Percentiles rank a stretch among this genome's conserved stretches.
Evolutionary conservation across 2,113 vertebrate genomes (phyloP).

Genomic region (Pluvialis apricaria): DNA sequence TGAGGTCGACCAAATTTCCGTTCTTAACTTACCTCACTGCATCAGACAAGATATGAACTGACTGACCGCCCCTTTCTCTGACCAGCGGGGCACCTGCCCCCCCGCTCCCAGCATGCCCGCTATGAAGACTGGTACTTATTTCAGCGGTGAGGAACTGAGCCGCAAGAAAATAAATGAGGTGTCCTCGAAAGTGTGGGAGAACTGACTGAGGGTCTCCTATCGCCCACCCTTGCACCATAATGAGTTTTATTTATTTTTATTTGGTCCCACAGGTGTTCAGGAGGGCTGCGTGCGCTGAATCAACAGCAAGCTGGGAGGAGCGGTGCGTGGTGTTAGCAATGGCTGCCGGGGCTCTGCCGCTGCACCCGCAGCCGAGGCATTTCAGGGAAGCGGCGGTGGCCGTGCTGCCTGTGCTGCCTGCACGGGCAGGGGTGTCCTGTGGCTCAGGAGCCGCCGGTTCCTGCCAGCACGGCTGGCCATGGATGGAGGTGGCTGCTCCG

Average conservation of each 20-base stretch:
- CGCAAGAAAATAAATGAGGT: background rate
- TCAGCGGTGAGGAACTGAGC: background rate
- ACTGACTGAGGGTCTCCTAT: background rate
- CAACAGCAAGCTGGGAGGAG: background rate
- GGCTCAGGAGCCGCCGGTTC: background rate
- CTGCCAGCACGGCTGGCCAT: background rate
- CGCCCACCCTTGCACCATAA: background rate
- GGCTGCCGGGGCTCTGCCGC: background rate
- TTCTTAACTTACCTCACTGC: background rate
- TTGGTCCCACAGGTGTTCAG: background rate
- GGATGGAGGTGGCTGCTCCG: rapidly evolving
- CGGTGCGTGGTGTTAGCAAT: rapidly evolving
- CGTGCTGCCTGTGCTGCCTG: too few relatives aligned
- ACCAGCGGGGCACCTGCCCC: background rate
- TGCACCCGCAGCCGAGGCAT: too few relatives aligned
- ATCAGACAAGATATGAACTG: background rate
- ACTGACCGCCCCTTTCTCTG: background rate
- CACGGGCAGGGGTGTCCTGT: rapidly evolving
- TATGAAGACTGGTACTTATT: background rate
- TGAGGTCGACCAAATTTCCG: background rate
- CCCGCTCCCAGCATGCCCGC: rapidly evolving
- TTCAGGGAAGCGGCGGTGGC: rapidly evolving
- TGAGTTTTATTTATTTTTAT: too few relatives aligned
- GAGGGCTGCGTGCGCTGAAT: background rate
- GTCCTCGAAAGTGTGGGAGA: rapidly evolving